phyloP scores from a whole-genome alignment of 2,888 invertebrate species.

The Rhopalosiphum nymphaeae region DNA sequence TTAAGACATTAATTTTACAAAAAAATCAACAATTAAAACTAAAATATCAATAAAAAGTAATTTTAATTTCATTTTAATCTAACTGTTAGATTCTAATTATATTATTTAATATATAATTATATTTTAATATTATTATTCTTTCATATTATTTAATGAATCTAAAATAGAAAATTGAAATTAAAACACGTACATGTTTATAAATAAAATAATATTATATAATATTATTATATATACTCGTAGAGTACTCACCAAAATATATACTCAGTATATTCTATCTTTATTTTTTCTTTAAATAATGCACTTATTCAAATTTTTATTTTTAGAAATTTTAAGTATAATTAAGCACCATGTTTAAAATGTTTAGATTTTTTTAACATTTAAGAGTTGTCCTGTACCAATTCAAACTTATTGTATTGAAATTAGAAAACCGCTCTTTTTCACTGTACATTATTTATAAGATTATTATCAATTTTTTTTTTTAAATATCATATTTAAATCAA shows the following conservation, averaged over 20 bases:
- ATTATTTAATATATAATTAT: too few species aligned
- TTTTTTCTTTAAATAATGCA: background rate
- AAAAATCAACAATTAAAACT: background rate
- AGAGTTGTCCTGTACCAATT: background rate
- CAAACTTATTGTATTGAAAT: too few species aligned
- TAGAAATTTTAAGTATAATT: background rate
- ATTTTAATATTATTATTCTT: too few species aligned
- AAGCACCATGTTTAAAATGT: background rate
- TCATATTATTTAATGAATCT: too few species aligned
- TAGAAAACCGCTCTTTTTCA: too few species aligned
- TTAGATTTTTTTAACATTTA: background rate
- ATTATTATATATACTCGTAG: too few species aligned
- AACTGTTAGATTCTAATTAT: background rate
- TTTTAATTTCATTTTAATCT: background rate
- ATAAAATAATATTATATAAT: background rate
- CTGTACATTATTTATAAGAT: too few species aligned
- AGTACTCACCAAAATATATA: too few species aligned
- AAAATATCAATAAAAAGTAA: background rate
- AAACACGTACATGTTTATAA: background rate
- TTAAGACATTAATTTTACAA: background rate
- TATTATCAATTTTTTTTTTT: too few species aligned
- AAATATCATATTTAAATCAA: too few species aligned
- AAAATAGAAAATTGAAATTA: background rate
- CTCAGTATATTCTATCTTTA: background rate
- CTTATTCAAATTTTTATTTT: background rate